Evolutionary conservation across 1,140 invertebrate genomes (phyloP).

Genomic region (Gerris buenoi): DNA sequence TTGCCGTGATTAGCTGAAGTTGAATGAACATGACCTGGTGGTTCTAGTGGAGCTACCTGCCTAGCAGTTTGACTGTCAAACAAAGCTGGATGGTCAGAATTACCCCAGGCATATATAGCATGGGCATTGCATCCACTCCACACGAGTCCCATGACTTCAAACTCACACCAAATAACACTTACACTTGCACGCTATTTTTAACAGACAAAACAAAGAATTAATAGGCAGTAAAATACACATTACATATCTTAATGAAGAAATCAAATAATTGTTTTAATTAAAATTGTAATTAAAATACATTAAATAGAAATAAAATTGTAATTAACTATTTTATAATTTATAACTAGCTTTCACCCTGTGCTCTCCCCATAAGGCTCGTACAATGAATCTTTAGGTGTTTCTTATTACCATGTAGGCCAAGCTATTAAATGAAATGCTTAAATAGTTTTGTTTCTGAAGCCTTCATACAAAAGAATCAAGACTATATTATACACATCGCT

Average conservation of each 20-base stretch:
- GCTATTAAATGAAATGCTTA: too few relatives aligned
- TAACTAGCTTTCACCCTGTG: too few relatives aligned
- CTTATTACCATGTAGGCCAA: too few relatives aligned
- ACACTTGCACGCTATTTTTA: not conserved
- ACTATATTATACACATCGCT: too few relatives aligned
- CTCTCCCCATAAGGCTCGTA: too few relatives aligned
- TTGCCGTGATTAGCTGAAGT: not conserved
- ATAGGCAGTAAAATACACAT: not conserved
- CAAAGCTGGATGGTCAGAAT: not conserved
- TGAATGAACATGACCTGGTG: not conserved
- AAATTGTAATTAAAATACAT: too few relatives aligned
- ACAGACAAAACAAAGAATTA: not conserved
- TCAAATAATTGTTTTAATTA: too few relatives aligned
- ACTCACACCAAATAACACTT: constrained; percentile 1
- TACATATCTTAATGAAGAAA: not conserved
- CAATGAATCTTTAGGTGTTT: too few relatives aligned
- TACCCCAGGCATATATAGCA: not conserved
- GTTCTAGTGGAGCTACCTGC: not conserved
- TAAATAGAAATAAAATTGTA: too few relatives aligned
- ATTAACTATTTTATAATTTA: too few relatives aligned
- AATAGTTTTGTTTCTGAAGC: too few relatives aligned
- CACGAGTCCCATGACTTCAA: not conserved
- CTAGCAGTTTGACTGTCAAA: not conserved
- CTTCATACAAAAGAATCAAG: too few relatives aligned
- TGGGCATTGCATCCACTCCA: not conserved